Base-by-base conservation (phyloP, 2,888 invertebrate species). In the Apocheima hispidaria region DNA sequence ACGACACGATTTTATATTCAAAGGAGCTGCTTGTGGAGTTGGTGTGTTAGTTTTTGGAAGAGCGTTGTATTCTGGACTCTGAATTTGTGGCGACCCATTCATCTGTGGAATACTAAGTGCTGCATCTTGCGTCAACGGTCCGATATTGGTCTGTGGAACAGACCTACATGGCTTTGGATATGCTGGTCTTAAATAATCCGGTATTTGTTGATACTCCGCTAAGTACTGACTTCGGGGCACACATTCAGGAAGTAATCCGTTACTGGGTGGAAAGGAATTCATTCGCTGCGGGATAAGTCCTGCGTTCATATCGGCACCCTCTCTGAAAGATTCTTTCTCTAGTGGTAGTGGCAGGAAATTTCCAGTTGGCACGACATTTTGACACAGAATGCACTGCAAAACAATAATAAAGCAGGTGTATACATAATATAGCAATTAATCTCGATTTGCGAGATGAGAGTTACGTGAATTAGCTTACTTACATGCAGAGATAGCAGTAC, bases 401-500 rank as follows among this genome's bases (percentile, higher is more conserved):
- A 53, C 58, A 41, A 48, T 63, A 46, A 63, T 30, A 52, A 53
- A 67, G 52, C 10, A 63, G 16, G 26, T 61, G 57, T 65, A n/a
- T 60, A 65, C 54, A 58, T 60, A 61, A 59, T 56, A 58, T 14
- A 23, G 35, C 56, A 21, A 54, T 52, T 61, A 44, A 60, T 36
- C 26, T 55, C 40, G 55, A 63, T 51, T 49, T 51, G 20, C 51
- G 40, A 38, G 10, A 30, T 52, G 43, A 63, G 38, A 64, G 57
- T 64, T 57, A 63, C 54, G 55, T 56, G 64, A 68, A 53, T 54
- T 65, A 52, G 59, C 48, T 9, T 58, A 81, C 83, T 85, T 80
- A 88, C 88, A 56, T 73, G 70, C 36, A 74, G 26, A 43, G 66
- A 70, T 68, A 81, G 70, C 36, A 81, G 63, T 62, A 80, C 58